Base-by-base conservation (phyloP, 2,888 invertebrate genomes). In the Ischnura elegans region DNA sequence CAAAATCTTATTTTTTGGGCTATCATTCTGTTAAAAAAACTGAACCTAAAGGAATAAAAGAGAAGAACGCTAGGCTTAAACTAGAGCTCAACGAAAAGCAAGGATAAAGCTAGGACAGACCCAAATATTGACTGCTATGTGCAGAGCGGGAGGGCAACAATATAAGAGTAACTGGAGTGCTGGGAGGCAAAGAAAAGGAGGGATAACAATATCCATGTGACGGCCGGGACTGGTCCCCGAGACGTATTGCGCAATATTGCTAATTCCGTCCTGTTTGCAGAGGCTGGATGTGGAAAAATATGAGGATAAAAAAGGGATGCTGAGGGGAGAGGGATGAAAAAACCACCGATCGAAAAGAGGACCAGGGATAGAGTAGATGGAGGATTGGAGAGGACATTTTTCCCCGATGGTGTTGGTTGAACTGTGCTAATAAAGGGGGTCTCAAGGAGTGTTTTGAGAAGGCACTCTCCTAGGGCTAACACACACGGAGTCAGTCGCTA, bases 211-310 rank as follows among this genome's bases (percentile, higher is more conserved):
- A 66, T 86, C 45, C 3, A 10, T 19, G 76, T 2, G 76, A 76
- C 16, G 86, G n/a, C 43, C 45, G 86, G 86, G 85, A 55, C 61
- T 43, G 90, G 61, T n/a, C 61, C 90, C 45, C 36, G 43, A 61
- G 0, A 43, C 25, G 36, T 76, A 76, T 29, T 76, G 76, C 36
- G 61, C 90, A 45, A 90, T 90, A 90, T 90, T 90, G 90, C 90
- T 90, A 90, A 90, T 90, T 90, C 90, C 90, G 66, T 21, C 42
- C 42, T 90, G 90, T 90, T 90, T 90, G 90, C 90, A 66, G 43
- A 66, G 43, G 43, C 43, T 76, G 76, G 76, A 10, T 10, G 76
- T 76, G 76, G 76, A 76, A 76, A 36, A 76, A 76, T 76, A 76
- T 36, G 6, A 16, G 61, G 76, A 61, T 21, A 36, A 16, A 25